Percentiles rank a stretch among this genome's conserved stretches.
Evolutionary conservation across 2,888 invertebrate species (phyloP).

Genomic region (Agrochola lychnidis): DNA sequence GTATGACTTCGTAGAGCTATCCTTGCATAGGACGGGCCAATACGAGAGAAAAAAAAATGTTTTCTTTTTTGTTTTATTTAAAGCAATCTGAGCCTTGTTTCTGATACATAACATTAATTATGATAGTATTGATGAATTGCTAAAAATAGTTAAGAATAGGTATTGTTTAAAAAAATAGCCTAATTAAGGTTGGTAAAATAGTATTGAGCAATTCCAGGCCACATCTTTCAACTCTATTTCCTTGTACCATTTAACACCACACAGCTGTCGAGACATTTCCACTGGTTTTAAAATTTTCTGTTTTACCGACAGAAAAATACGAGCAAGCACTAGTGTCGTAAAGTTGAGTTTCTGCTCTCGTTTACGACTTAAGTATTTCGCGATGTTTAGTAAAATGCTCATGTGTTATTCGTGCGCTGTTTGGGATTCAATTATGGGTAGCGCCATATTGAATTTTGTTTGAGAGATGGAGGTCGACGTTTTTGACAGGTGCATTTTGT

Average conservation of each 20-base stretch:
- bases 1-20: too few species aligned
- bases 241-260: slow-evolving; percentile 70
- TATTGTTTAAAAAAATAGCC: too few species aligned
- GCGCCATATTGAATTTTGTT: neutral
- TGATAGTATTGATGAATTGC: too few species aligned
- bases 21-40: too few species aligned
- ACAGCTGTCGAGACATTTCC: slow-evolving; percentile 82
- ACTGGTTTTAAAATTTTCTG: slow-evolving; percentile 79
- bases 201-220: slow-evolving; percentile 13
- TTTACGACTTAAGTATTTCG: slow-evolving; percentile 76
- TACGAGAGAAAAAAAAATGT: too few species aligned
- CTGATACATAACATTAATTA: too few species aligned
- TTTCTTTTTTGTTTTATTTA: too few species aligned
- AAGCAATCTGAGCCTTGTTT: too few species aligned
- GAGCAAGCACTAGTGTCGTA: slow-evolving; percentile 56
- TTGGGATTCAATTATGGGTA: slow-evolving; percentile 23
- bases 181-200: too few species aligned
- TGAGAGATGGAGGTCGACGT: neutral
- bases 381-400: slow-evolving; percentile 68
- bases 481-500: slow-evolving; percentile 4
- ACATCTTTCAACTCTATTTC: slow-evolving; percentile 67
- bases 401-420: slow-evolving; percentile 58
- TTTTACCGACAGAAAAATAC: slow-evolving; percentile 79
- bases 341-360: slow-evolving; percentile 65
- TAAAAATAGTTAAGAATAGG: too few species aligned